Base-by-base conservation (phyloP, 1,140 invertebrate species). In the Solenopsis invicta region DNA sequence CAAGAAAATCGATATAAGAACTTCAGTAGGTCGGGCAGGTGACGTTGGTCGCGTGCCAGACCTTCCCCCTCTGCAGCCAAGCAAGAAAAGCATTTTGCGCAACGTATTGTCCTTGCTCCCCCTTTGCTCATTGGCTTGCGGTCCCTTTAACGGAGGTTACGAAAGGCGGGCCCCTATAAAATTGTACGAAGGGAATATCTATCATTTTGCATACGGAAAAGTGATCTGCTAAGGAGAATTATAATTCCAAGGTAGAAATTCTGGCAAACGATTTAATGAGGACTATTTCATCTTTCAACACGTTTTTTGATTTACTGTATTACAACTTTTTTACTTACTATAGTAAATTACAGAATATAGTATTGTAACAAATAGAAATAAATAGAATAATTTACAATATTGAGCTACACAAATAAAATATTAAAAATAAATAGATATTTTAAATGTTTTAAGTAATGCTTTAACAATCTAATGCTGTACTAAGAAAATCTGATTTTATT, bases 31-130 rank as follows among this genome's bases (percentile, higher is more conserved):
- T 85, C 89, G 80, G 80, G 93, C 95, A 95, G 95, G 95, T 95
- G 95, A 95, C 93, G 94, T 94, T 94, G 93, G 95, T 95, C 95
- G 95, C 94, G 95, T 95, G 95, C 94, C 94, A 91, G 74, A 77
- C 86, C 29, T 80, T 91, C 92, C 92, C 93, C 92, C 92, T 91
- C 90, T 91, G 89, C 85, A 59, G 67, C 87, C 85, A 84, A 61
- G 88, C 78, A 93, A 94, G 94, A 92, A 95, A 94, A 94, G 93
- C 93, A 92, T 95, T 94, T 94, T 94, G 93, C 93, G 93, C 91
- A 93, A 94, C 89, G 91, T 91, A 95, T 95, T 95, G 95, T 95
- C 91, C 92, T 91, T 91, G 87, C 88, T 91, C 92, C 92, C 92
- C 93, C 86, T 92, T 93, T 93, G 76, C 91, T 92, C 92, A 90